Percentiles rank a stretch among this genome's conserved stretches.
Conservation (phyloP, 2,113 vertebrate genomes). For the Brachirus orientalis region DNA sequence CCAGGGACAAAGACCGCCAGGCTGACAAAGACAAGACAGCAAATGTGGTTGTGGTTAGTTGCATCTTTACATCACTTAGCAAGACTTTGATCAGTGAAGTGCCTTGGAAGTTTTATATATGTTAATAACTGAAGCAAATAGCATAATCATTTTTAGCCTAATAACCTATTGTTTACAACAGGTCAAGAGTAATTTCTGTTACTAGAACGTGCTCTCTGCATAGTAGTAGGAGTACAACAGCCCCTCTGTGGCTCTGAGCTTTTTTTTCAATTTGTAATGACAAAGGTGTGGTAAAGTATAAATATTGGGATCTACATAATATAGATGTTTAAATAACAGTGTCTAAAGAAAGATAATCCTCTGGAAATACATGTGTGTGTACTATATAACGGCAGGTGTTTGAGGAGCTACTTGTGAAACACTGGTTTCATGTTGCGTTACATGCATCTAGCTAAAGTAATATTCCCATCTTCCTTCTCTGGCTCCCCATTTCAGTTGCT, state of each 20-base stretch:
- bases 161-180: background rate
- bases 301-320: too few relatives aligned
- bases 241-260: too few relatives aligned
- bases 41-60: background rate
- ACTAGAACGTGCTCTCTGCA: background rate
- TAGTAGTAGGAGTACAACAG: background rate
- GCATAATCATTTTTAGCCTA: background rate
- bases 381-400: background rate
- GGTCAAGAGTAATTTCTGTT: background rate
- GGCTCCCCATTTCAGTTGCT: constrained; percentile 37
- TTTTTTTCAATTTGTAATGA: background rate
- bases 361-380: background rate
- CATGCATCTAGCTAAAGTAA: background rate
- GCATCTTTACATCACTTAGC: background rate
- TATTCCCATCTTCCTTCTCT: constrained; percentile 55
- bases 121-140: background rate
- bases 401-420: background rate
- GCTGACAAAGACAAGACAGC: too few relatives aligned
- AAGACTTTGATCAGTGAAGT: background rate
- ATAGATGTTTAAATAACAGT: too few relatives aligned
- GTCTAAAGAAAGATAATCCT: too few relatives aligned
- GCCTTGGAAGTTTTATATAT: background rate
- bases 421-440: background rate
- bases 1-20: too few relatives aligned
- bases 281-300: too few relatives aligned